Conservation (phyloP, 2,113 vertebrate species). For the Kryptolebias marmoratus region DNA sequence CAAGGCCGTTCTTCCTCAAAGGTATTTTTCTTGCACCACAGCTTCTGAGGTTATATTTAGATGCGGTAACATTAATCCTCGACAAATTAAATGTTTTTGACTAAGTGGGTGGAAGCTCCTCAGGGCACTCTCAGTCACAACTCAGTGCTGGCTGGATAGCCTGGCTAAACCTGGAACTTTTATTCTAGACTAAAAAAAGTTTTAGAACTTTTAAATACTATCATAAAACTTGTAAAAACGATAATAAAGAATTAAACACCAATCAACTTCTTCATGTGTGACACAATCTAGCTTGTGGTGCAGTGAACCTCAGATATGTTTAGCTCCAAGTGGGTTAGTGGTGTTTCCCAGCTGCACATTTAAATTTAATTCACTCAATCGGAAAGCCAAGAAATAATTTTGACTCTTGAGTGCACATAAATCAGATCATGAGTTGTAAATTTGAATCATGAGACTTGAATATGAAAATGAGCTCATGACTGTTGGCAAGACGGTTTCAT, state of each 20-base stretch:
- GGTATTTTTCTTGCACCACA: constrained; percentile 24
- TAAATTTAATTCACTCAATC: constrained; percentile 16
- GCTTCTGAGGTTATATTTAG: constrained; percentile 43
- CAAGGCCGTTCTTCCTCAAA: not conserved
- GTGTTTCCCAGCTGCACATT: constrained; percentile 32
- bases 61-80: constrained; percentile 46
- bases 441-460: constrained; percentile 47
- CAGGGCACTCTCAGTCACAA: constrained; percentile 17
- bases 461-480: constrained; percentile 71
- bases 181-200: too few relatives aligned
- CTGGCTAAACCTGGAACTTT: too few relatives aligned
- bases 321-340: constrained; percentile 23
- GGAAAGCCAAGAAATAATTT: constrained; percentile 21
- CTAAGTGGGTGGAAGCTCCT: constrained; percentile 25
- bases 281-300: constrained; percentile 9
- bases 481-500: constrained; percentile 56
- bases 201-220: too few relatives aligned
- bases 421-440: constrained; percentile 23
- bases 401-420: constrained; percentile 42
- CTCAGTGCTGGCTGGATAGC: not conserved
- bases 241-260: not conserved
- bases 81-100: constrained; percentile 24
- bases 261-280: constrained; percentile 16
- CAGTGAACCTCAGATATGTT: constrained; percentile 2
- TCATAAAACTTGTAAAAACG: too few relatives aligned